phyloP scores from a whole-genome alignment of 1,140 invertebrate species.

The Rhynchophorus ferrugineus region DNA sequence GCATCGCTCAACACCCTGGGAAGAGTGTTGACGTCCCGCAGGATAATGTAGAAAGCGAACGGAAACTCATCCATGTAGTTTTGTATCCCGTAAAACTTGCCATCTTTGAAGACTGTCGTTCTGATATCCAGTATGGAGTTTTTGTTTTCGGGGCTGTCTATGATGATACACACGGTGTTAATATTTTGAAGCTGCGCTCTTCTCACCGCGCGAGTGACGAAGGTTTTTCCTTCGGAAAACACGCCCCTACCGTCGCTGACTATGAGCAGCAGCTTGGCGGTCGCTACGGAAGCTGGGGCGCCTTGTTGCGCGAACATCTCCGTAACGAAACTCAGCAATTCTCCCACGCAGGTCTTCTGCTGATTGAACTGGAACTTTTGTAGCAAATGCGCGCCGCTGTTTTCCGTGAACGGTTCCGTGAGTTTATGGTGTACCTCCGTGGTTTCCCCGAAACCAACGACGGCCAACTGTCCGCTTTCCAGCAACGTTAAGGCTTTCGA shows the following conservation, averaged over 20 bases:
- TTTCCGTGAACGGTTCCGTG: slow-evolving; percentile 75
- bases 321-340: slow-evolving; percentile 71
- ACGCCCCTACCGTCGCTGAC: slow-evolving; percentile 92
- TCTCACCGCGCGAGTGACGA: slow-evolving; percentile 70
- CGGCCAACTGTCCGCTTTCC: slow-evolving; percentile 85
- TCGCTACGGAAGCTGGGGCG: slow-evolving; percentile 31
- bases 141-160: slow-evolving; percentile 89
- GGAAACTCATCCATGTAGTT: slow-evolving; percentile 93
- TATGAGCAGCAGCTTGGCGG: slow-evolving; percentile 84
- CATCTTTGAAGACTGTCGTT: slow-evolving; percentile 61
- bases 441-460: slow-evolving; percentile 88
- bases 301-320: slow-evolving; percentile 53
- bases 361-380: slow-evolving; percentile 75
- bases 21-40: slow-evolving; percentile 79
- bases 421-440: slow-evolving; percentile 79
- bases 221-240: slow-evolving; percentile 78
- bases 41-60: slow-evolving; percentile 96
- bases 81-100: slow-evolving; percentile 54
- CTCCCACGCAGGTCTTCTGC: slow-evolving; percentile 69
- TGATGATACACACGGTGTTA: slow-evolving; percentile 91
- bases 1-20: slow-evolving; percentile 91
- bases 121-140: slow-evolving; percentile 89
- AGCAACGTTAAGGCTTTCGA: slow-evolving; percentile 83
- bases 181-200: slow-evolving; percentile 72
- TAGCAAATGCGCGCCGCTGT: slow-evolving; percentile 69